Base-by-base conservation (phyloP, 2,888 invertebrate genomes). In the Tetragnatha montana region DNA sequence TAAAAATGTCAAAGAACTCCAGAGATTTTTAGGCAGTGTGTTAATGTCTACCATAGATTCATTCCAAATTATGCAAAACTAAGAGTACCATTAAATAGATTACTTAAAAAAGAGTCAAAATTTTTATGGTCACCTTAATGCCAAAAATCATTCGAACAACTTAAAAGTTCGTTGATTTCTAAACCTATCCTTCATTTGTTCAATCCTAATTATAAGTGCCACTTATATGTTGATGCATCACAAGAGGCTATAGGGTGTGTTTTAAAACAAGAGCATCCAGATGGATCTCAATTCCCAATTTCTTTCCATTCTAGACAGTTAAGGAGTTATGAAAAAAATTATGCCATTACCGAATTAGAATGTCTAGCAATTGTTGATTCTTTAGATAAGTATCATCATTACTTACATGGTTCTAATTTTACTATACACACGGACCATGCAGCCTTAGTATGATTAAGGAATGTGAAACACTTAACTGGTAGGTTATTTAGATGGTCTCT, bases 251-350 rank as follows among this genome's bases (percentile, higher is more conserved):
- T 71, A 0, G 50, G 71, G 12, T n/a, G 17, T 49, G 6, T 81
- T 35, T 12, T 71, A n/a, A 81, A 70, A 19, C 47, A 71, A 81
- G 8, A 8, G 49, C 49, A 76, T 76, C 49, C 47, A 21, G 8
- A 74, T 8, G 14, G 74, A 12, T 19, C 35, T 22, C 35, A 35
- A 74, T 17, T 12, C 22, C 79, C 79, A 51, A 68, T 79, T 14
- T 12, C 12, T 2, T 79, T 21, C 51, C 35, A 69, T 19, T 81
- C 80, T 10, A 22, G 80, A 47, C 6, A 21, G 14, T 21, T 81
- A n/a, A 81, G 49, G 47, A 17, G 17, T n/a, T 81, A 76, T 22
- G 74, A 74, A 68, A 22, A 81, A 81, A 80, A 80, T 17, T 81
- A 81, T 70, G 35, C 81, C 6, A 81, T 81, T 17, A 70, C 81